Conservation (phyloP, 2,113 vertebrate genomes). For the Phasianus colchicus region DNA sequence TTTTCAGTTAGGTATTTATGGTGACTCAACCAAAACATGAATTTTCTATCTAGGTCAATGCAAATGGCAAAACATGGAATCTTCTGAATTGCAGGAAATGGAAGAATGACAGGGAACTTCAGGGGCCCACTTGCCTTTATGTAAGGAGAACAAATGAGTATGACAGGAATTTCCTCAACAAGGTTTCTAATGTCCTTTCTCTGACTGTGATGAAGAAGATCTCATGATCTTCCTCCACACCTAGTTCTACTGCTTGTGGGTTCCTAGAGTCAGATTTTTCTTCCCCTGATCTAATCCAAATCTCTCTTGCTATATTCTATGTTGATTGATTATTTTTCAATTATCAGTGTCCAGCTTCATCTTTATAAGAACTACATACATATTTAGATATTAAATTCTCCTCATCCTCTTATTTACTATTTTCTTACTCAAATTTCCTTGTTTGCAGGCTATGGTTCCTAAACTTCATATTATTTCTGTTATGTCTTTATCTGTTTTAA, state of each 20-base stretch:
- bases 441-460: not conserved
- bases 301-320: not conserved
- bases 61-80: not conserved
- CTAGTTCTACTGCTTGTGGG: not conserved
- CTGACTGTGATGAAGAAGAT: not conserved
- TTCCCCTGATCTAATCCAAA: fast-evolving
- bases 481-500: not conserved
- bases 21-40: not conserved
- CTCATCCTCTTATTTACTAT: not conserved
- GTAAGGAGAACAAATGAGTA: not conserved
- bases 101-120: not conserved
- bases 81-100: not conserved
- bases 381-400: not conserved
- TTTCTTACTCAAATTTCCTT: not conserved
- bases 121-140: not conserved
- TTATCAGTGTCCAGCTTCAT: not conserved
- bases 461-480: not conserved
- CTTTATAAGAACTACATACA: not conserved
- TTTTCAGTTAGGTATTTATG: not conserved
- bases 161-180: not conserved
- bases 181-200: not conserved
- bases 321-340: not conserved
- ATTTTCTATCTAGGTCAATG: not conserved
- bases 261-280: not conserved
- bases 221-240: not conserved